These are phyloP conservation scores for Sebastes kiyomatsui DNA, from an alignment of 2,797 vertebrate species.

Conservation along the genomic window DNA sequence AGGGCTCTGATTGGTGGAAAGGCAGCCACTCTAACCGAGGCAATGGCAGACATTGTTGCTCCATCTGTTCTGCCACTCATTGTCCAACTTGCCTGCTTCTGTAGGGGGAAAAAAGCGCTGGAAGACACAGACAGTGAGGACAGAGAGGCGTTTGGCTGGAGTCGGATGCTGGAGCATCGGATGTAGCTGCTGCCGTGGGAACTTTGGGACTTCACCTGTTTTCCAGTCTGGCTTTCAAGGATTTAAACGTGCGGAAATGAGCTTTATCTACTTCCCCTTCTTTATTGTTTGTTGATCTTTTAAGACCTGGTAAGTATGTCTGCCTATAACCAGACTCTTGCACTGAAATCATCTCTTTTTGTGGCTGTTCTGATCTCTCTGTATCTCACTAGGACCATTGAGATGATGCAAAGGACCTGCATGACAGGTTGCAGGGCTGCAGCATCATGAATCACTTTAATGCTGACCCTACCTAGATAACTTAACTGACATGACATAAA, in stretches of 20 bases:
- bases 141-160: conserved; percentile 1
- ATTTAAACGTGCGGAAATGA: conserved; percentile 48
- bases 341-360: background rate
- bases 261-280: background rate
- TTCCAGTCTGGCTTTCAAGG: background rate
- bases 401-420: background rate
- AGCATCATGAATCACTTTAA: background rate
- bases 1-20: conserved; percentile 68
- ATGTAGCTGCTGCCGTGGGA: conserved; percentile 1
- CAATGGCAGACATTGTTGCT: conserved; percentile 79
- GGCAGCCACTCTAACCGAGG: conserved; percentile 64
- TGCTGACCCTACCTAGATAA: background rate
- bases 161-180: conserved; percentile 4
- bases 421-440: background rate
- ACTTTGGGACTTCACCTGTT: conserved; percentile 11
- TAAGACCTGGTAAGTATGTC: conserved; percentile 51
- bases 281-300: background rate
- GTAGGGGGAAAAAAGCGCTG: conserved; percentile 4
- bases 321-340: background rate
- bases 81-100: conserved; percentile 72
- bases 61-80: conserved; percentile 84
- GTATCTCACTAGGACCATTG: background rate
- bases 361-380: background rate
- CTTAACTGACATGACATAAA: background rate
- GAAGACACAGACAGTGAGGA: conserved; percentile 13